A percentile compares a stretch with the other conserved stretches of the same genome.
phyloP scores from a whole-genome alignment of 2,797 vertebrate species.

The Alauda arvensis region DNA sequence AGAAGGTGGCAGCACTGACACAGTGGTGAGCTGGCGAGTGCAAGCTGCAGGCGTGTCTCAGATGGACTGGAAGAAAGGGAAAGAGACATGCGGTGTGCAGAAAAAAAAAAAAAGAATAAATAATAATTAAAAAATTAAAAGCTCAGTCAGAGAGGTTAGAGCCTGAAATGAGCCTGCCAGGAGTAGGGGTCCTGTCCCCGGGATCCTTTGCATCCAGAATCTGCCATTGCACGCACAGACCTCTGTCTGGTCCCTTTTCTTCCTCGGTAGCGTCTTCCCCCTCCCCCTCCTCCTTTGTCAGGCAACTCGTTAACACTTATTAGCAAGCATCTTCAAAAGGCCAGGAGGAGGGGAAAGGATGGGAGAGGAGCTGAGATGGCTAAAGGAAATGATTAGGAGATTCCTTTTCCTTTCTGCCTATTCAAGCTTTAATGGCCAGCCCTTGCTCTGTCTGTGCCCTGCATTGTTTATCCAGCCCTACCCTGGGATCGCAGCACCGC shows the following conservation, averaged over 20 bases:
- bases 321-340: conserved; percentile 63
- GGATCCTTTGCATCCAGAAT: neutral
- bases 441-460: conserved; percentile 6
- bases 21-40: neutral
- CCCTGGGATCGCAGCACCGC: neutral
- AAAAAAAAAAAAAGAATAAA: neutral
- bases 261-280: neutral
- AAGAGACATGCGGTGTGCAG: neutral
- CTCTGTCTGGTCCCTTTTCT: conserved; percentile 36
- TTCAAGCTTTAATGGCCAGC: conserved; percentile 42
- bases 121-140: neutral
- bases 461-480: conserved; percentile 17
- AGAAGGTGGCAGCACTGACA: neutral
- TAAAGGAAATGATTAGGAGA: conserved; percentile 61
- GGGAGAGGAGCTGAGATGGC: conserved; percentile 47
- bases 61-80: conserved; percentile 12
- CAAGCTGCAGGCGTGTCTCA: neutral
- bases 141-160: neutral
- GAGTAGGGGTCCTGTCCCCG: neutral
- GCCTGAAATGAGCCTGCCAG: neutral
- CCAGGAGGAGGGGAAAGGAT: conserved; percentile 11
- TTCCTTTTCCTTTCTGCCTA: conserved; percentile 51
- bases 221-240: neutral
- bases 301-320: conserved; percentile 61
- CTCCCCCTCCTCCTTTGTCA: conserved; percentile 45